phyloP scores from a whole-genome alignment of 2,113 vertebrate genomes.

The Thinocorus orbignyianus region DNA sequence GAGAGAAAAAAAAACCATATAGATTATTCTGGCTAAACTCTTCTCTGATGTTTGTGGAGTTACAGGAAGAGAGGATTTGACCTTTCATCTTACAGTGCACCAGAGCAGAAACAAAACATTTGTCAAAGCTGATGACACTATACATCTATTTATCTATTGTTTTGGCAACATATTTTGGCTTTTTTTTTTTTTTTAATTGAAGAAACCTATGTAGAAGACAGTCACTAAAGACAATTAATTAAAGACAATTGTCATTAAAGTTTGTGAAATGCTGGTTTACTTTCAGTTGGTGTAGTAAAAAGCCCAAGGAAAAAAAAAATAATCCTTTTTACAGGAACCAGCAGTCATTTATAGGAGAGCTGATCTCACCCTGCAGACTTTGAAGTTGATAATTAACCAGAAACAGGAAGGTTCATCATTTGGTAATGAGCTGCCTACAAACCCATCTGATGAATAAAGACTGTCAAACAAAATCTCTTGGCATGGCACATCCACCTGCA shows the following conservation, averaged over 20 bases:
- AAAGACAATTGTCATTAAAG: neutral
- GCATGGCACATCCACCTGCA: neutral
- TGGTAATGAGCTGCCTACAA: conserved; percentile 56
- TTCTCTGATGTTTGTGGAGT: neutral
- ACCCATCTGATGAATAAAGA: conserved; percentile 44
- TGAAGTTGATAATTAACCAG: conserved; percentile 44
- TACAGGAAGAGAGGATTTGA: neutral
- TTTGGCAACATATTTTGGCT: neutral
- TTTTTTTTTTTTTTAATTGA: neutral
- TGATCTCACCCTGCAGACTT: neutral
- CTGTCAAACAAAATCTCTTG: conserved; percentile 38
- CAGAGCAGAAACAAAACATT: neutral
- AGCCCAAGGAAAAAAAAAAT: neutral
- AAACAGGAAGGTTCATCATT: conserved; percentile 36
- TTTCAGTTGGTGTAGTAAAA: neutral
- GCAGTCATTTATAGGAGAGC: neutral
- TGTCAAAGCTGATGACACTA: neutral
- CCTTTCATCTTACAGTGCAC: neutral
- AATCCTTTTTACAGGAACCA: neutral
- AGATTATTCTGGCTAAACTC: neutral
- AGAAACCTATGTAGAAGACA: neutral
- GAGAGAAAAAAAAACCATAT: neutral
- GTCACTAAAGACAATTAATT: too few species aligned
- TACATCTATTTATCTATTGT: neutral
- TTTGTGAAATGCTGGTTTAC: neutral